A percentile compares a stretch with the other conserved stretches of the same genome.
These are phyloP conservation scores for Calypte anna DNA, from an alignment of 2,113 vertebrate species.

Conservation along the genomic window DNA sequence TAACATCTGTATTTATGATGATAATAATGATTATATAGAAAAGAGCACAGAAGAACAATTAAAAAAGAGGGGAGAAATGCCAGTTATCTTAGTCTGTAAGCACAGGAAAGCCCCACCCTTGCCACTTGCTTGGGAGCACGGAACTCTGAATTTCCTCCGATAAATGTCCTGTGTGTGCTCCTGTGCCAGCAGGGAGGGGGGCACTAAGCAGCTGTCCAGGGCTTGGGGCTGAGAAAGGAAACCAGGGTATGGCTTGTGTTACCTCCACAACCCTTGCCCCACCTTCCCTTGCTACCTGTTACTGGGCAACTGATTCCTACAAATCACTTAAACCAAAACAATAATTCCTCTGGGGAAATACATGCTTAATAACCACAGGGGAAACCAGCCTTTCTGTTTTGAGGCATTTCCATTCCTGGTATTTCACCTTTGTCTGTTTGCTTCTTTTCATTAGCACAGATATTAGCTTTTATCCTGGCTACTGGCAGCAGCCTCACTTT, in stretches of 20 bases:
- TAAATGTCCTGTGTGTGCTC: background rate
- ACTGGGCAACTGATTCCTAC: conserved; percentile 36
- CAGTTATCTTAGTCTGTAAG: conserved; percentile 35
- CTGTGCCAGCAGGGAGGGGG: background rate
- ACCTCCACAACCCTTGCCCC: background rate
- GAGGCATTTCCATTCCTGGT: background rate
- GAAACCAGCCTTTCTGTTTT: background rate
- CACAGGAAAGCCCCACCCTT: conserved; percentile 59
- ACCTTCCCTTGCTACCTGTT: conserved; percentile 31
- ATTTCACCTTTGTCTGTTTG: background rate
- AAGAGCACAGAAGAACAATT: conserved; percentile 46
- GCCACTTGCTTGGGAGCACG: conserved; percentile 27
- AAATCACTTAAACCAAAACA: conserved; percentile 46
- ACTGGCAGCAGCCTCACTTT: background rate
- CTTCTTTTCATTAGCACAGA: background rate
- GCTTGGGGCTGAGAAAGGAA: background rate
- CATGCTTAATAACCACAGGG: background rate
- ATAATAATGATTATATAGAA: conserved; percentile 53
- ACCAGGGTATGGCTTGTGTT: background rate
- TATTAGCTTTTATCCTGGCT: background rate
- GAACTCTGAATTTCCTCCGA: background rate
- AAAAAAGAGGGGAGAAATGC: conserved; percentile 22
- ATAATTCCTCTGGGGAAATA: conserved; percentile 1
- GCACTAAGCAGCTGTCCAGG: background rate
- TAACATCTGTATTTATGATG: conserved; percentile 55